These are phyloP conservation scores for Elachura formosa DNA, from an alignment of 2,113 vertebrate species.

Conservation along the genomic window DNA sequence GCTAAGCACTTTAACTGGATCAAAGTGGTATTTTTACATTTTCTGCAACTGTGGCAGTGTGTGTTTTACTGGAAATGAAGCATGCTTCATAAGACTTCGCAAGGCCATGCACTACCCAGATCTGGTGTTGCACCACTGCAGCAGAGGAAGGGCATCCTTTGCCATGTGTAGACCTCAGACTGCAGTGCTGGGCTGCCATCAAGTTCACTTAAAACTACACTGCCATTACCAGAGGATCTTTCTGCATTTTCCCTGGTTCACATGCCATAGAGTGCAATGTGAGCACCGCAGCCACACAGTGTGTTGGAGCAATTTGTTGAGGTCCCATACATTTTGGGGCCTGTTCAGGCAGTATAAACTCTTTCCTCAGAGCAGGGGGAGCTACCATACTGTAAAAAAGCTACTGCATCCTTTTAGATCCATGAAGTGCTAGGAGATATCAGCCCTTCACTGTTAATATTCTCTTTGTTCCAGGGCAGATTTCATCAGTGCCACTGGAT, in stretches of 20 bases:
- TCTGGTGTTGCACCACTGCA: not conserved
- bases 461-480: not conserved
- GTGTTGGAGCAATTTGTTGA: not conserved
- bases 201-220: not conserved
- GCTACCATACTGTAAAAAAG: not conserved
- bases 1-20: not conserved
- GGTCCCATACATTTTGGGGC: not conserved
- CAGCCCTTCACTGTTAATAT: not conserved
- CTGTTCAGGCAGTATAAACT: not conserved
- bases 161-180: not conserved
- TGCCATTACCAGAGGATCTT: not conserved
- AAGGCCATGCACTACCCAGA: not conserved
- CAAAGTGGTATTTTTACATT: not conserved
- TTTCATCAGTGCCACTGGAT: not conserved
- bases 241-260: not conserved
- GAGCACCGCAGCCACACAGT: fast-evolving
- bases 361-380: not conserved
- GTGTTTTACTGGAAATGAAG: not conserved
- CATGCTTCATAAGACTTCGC: not conserved
- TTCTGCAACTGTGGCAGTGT: not conserved
- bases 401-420: not conserved
- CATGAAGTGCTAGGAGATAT: not conserved
- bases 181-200: not conserved
- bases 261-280: not conserved
- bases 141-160: not conserved